Percentiles rank a stretch among this genome's conserved stretches.
Conservation (phyloP, 2,113 vertebrate genomes). For the Dasyprocta punctata region DNA sequence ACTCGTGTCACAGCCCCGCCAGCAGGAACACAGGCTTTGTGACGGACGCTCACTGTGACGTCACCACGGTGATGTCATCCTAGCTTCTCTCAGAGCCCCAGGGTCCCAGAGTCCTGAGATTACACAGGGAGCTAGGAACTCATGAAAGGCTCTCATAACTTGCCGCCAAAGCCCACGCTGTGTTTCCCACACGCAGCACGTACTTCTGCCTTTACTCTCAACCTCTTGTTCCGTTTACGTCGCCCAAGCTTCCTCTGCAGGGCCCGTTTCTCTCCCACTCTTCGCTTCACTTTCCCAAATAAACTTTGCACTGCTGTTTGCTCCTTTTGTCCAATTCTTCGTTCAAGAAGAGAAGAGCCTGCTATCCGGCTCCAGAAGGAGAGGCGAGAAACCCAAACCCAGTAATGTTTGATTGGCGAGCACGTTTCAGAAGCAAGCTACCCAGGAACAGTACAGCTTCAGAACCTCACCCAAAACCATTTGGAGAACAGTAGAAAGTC, state of each 20-base stretch:
- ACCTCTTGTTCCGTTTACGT: neutral
- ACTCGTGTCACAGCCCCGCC: neutral
- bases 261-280: neutral
- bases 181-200: neutral
- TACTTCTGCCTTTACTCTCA: neutral
- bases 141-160: accelerated
- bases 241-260: neutral
- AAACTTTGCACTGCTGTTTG: neutral
- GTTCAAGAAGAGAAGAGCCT: neutral
- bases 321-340: neutral
- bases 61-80: neutral
- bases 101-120: neutral
- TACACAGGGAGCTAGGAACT: neutral
- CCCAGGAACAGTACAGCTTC: neutral
- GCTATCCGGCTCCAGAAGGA: neutral
- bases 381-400: neutral
- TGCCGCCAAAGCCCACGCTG: neutral
- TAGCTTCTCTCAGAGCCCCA: neutral
- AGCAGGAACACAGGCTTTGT: neutral
- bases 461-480: neutral
- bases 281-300: neutral
- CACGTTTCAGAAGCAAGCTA: neutral
- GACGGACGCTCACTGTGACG: neutral
- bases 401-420: neutral
- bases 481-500: neutral